Evolutionary conservation across 2,797 vertebrate genomes (phyloP).

Genomic region (Lutjanus argentimaculatus): DNA sequence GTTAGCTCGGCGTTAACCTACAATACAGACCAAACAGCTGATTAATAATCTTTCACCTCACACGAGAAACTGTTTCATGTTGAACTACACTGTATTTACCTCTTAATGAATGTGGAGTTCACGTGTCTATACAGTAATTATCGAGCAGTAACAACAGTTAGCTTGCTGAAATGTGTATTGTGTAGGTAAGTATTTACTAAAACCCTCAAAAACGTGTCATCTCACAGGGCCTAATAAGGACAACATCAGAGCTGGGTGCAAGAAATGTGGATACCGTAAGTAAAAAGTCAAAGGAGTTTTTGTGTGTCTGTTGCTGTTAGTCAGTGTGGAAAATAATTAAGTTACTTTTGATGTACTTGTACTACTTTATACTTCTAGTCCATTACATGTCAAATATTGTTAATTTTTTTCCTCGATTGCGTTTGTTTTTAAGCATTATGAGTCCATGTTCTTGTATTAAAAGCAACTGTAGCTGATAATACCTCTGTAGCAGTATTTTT

Average conservation of each 20-base stretch:
- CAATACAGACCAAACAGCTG: background rate
- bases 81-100: background rate
- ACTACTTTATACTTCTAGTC: no score
- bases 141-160: background rate
- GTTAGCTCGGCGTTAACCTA: background rate
- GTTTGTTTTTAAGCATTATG: no score
- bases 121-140: no score
- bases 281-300: constrained; percentile 52
- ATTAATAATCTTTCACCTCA: background rate
- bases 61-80: background rate
- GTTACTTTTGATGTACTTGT: no score
- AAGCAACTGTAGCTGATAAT: no score
- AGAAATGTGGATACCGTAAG: constrained; percentile 99
- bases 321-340: no score
- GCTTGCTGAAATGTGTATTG: no score
- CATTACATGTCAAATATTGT: no score
- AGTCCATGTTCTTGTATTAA: no score
- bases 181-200: background rate
- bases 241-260: constrained; percentile 97
- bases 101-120: no score
- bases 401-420: no score
- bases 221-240: constrained; percentile 95
- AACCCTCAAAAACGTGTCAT: constrained; percentile 9
- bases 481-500: no score
- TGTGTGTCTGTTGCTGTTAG: background rate